A percentile compares a stretch with the other conserved stretches of the same genome.
Conservation (phyloP, 2,797 vertebrate genomes). For the Galago senegalensis region DNA sequence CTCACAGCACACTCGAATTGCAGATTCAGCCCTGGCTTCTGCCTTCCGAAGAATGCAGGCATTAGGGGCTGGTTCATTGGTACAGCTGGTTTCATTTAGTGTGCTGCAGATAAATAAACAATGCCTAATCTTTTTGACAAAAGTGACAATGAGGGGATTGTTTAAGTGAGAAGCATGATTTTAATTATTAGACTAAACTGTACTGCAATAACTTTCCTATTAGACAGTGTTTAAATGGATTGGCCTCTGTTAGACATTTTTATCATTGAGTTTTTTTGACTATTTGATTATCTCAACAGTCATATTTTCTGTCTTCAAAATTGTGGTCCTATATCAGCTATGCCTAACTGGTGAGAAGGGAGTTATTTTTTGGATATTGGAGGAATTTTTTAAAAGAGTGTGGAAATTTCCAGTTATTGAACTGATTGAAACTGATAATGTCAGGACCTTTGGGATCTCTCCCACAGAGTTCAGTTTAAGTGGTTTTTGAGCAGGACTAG, state of each 20-base stretch:
- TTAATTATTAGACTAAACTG: constrained; percentile 62
- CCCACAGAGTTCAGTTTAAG: not conserved
- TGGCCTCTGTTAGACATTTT: constrained; percentile 36
- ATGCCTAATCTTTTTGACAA: constrained; percentile 71
- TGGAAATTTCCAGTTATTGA: constrained; percentile 27
- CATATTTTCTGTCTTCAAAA: not conserved
- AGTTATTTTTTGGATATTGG: constrained; percentile 16
- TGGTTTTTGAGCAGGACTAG: constrained; percentile 45
- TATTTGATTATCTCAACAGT: constrained; percentile 33
- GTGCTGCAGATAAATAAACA: constrained; percentile 73
- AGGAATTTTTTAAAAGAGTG: constrained; percentile 10
- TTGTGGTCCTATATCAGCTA: not conserved
- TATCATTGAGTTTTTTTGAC: constrained; percentile 61
- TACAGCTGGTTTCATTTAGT: constrained; percentile 77
- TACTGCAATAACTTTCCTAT: constrained; percentile 12
- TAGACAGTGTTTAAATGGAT: constrained; percentile 35
- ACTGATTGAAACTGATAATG: not conserved
- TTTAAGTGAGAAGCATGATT: constrained; percentile 71
- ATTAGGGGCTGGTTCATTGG: constrained; percentile 21
- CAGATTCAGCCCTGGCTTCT: constrained; percentile 47
- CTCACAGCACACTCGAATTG: not conserved
- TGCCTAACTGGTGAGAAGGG: constrained; percentile 7
- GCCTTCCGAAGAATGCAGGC: constrained; percentile 16
- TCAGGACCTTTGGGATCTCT: not conserved
- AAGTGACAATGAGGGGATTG: constrained; percentile 72